These are phyloP conservation scores for Pristionchus arcanus DNA, from an alignment of 2,888 invertebrate genomes.

Conservation along the genomic window DNA sequence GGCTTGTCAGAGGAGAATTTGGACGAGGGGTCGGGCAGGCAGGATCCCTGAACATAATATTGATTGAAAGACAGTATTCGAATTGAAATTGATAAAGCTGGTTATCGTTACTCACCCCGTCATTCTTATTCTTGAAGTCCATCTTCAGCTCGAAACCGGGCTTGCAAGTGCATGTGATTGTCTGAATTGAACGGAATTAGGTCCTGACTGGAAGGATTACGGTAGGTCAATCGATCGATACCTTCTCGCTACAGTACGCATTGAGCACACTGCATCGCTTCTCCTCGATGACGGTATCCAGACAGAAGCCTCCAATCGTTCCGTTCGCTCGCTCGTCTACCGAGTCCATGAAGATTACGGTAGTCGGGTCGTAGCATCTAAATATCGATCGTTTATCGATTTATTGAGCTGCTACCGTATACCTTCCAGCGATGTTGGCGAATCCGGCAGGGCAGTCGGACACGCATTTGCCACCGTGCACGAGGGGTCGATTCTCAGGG, in stretches of 20 bases:
- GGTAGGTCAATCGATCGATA: slow-evolving; percentile 9
- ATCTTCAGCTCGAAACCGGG: slow-evolving; percentile 77
- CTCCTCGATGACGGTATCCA: slow-evolving; percentile 76
- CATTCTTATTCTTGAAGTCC: slow-evolving; percentile 75
- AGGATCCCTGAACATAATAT: slow-evolving; percentile 54
- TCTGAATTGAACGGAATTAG: slow-evolving; percentile 42
- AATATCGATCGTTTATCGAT: neutral
- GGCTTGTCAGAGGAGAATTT: slow-evolving; percentile 39
- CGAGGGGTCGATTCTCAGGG: slow-evolving; percentile 70
- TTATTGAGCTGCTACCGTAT: neutral
- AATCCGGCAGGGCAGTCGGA: slow-evolving; percentile 76
- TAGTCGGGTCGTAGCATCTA: slow-evolving; percentile 78
- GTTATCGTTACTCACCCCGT: slow-evolving; percentile 62
- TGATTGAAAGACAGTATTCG: too few relatives aligned
- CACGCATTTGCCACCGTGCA: slow-evolving; percentile 76
- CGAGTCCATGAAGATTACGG: slow-evolving; percentile 79
- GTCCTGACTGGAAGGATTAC: too few relatives aligned
- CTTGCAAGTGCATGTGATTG: slow-evolving; percentile 76
- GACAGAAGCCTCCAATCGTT: slow-evolving; percentile 78
- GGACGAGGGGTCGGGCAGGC: slow-evolving; percentile 41
- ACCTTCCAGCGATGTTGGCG: slow-evolving; percentile 77
- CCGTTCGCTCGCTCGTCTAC: slow-evolving; percentile 78
- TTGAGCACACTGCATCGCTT: slow-evolving; percentile 75
- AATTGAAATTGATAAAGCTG: neutral
- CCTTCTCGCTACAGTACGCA: slow-evolving; percentile 76